phyloP scores from a whole-genome alignment of 2,797 vertebrate genomes.

The Gymnothorax reevesii region DNA sequence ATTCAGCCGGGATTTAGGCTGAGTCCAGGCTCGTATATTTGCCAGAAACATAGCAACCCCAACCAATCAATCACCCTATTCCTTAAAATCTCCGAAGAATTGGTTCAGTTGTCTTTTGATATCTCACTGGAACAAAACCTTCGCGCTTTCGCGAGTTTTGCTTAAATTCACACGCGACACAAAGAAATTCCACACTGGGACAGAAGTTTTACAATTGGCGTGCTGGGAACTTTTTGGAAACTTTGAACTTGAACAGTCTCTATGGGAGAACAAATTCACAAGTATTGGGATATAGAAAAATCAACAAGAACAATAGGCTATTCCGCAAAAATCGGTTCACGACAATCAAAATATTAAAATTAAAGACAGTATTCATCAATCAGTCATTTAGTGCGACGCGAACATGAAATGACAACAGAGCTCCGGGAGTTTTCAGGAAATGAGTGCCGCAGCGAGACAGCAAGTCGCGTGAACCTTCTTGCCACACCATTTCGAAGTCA shows the following conservation, averaged over 20 bases:
- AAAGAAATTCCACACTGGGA: background rate
- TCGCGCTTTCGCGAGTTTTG: background rate
- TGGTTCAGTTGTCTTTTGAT: background rate
- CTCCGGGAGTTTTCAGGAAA: slow-evolving; percentile 13
- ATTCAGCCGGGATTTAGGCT: slow-evolving; percentile 22
- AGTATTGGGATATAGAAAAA: background rate
- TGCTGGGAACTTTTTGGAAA: background rate
- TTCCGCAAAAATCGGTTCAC: background rate
- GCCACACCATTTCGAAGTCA: slow-evolving; percentile 8
- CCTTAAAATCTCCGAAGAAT: slow-evolving; percentile 9
- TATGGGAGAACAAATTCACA: background rate
- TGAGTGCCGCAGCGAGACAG: background rate
- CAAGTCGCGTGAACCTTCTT: slow-evolving; percentile 2
- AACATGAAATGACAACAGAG: slow-evolving; percentile 11
- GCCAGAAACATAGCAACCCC: slow-evolving; percentile 10
- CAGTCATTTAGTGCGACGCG: background rate
- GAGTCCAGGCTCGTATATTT: background rate
- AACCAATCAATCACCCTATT: background rate
- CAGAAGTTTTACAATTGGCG: background rate
- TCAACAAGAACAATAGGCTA: background rate
- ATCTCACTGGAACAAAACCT: slow-evolving; percentile 19
- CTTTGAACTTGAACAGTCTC: background rate
- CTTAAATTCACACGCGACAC: background rate
- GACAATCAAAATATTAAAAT: background rate
- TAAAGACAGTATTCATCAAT: background rate